phyloP scores from a whole-genome alignment of 2,797 vertebrate genomes.

The Darevskia mixta region DNA sequence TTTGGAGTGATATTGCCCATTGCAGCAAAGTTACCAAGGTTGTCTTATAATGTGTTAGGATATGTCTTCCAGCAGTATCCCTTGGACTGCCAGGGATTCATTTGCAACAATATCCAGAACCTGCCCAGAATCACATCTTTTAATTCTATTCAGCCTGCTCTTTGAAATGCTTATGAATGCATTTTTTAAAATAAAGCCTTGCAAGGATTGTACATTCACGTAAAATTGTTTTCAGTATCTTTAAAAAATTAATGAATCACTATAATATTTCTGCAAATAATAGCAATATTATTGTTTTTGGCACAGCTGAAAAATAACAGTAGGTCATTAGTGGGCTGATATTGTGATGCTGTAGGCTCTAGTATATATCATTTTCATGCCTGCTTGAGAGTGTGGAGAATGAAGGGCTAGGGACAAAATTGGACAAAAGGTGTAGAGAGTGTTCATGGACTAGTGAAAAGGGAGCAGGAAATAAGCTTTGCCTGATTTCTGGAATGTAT shows the following conservation, averaged over 20 bases:
- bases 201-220: background rate
- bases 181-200: background rate
- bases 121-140: background rate
- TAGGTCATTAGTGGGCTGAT: background rate
- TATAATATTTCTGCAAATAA: constrained; percentile 15
- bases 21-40: background rate
- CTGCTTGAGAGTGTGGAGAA: constrained; percentile 20
- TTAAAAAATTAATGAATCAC: background rate
- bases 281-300: constrained; percentile 23
- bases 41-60: background rate
- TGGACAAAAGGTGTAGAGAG: background rate
- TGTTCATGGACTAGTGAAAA: background rate
- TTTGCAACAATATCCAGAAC: background rate
- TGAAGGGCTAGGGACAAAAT: constrained; percentile 40
- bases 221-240: background rate
- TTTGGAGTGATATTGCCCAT: background rate
- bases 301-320: constrained; percentile 40
- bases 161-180: background rate
- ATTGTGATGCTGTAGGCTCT: too few species aligned
- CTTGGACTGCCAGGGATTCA: background rate
- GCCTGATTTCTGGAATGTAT: background rate
- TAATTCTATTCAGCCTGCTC: background rate
- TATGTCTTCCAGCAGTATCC: background rate
- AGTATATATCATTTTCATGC: background rate
- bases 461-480: background rate